Evolutionary conservation across 1,140 invertebrate genomes (phyloP), one percentile per base, ranked within the genome.

Genomic region (Macrobrachium rosenbergii): DNA sequence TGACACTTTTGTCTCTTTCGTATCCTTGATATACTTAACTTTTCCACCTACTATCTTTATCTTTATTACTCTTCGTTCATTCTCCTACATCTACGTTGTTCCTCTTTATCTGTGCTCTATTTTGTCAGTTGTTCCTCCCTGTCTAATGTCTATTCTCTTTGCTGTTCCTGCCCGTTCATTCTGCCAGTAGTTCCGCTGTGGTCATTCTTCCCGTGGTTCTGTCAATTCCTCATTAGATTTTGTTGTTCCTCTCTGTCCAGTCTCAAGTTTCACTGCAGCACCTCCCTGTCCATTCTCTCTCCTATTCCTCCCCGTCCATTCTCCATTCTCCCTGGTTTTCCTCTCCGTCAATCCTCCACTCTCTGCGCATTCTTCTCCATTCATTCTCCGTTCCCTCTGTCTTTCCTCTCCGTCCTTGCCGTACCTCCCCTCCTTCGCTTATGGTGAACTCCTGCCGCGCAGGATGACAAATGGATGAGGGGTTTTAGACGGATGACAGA

Each of bases 401-500:
- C 67, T 17, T 67, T 28, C 64, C 64, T 28, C 23, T 67, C 19
- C 19, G 19, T 67, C 64, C 67, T 21, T 37, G 21, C 8, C 67
- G 11, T 37, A 12, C n/a, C n/a, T 17, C 69, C 17, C 21, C 69
- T 28, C 69, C 21, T 28, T 43, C 69, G 23, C 69, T 43, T 43
- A 23, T 43, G 21, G 16, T 12, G 12, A 23, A 5, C 23, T 72
- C 17, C 82, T 59, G 82, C 58, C 62, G 69, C 81, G 78, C 59
- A 63, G 78, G 78, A 87, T 87, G 85, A 87, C 85, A 87, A 87
- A 87, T 87, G 85, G 81, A 87, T 81, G 78, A 87, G 85, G 19
- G 85, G 85, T 87, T 77, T 87, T 82, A 82, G 37, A 21, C 62
- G 85, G 85, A 87, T 87, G 85, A 87, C 77, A 64, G 58, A 82